A percentile compares a stretch with the other conserved stretches of the same genome.
Evolutionary conservation across 2,113 vertebrate genomes (phyloP).

Genomic region (Hippocampus abdominalis): DNA sequence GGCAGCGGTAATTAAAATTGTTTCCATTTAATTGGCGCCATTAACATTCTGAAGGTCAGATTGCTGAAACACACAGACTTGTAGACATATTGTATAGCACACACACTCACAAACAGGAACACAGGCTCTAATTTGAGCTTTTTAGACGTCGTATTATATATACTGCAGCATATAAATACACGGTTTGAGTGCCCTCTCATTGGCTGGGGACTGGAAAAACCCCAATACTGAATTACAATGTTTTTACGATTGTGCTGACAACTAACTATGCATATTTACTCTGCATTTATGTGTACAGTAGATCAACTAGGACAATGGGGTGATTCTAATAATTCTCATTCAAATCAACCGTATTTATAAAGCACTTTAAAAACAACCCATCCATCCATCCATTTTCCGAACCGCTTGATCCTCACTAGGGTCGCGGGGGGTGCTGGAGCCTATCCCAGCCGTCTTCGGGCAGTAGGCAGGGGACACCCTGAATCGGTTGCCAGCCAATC

Average conservation of each 20-base stretch:
- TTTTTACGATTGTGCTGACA: not conserved
- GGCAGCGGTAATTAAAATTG: slow-evolving; percentile 37
- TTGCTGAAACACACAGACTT: slow-evolving; percentile 25
- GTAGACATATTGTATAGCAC: slow-evolving; percentile 3
- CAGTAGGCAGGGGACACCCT: no score
- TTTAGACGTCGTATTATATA: not conserved
- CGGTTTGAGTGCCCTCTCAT: no score
- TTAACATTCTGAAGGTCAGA: slow-evolving; percentile 23
- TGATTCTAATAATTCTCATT: no score
- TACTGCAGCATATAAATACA: not conserved
- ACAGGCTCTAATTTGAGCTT: not conserved
- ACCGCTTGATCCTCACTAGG: no score
- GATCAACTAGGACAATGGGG: not conserved
- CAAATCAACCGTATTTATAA: no score
- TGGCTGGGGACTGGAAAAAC: no score
- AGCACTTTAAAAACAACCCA: no score
- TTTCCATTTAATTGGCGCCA: slow-evolving; percentile 45
- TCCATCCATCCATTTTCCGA: no score
- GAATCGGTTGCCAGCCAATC: no score
- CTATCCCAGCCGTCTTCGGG: no score
- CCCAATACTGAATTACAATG: not conserved
- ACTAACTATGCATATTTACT: not conserved
- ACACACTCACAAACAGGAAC: not conserved
- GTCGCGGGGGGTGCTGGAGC: no score
- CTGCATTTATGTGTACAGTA: not conserved